Evolutionary conservation across 1,140 invertebrate genomes (phyloP).

Genomic region (Rhyzopertha dominica): DNA sequence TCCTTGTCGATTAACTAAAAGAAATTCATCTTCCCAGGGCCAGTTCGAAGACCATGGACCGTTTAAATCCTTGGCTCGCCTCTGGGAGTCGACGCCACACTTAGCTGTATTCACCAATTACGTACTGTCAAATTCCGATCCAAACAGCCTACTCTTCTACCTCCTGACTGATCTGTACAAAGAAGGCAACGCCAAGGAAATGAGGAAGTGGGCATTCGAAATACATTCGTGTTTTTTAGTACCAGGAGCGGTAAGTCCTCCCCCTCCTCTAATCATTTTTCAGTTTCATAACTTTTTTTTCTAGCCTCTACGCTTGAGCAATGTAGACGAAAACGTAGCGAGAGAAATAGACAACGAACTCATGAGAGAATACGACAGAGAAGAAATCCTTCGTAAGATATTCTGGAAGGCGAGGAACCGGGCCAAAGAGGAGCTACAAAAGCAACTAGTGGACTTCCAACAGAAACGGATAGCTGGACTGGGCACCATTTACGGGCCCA

Average conservation of each 20-base stretch:
- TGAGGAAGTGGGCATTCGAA: slow-evolving; percentile 96
- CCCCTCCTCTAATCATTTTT: too few species aligned
- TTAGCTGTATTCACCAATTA: slow-evolving; percentile 87
- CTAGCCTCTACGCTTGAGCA: slow-evolving; percentile 75
- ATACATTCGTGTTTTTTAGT: slow-evolving; percentile 95
- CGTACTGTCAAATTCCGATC: slow-evolving; percentile 79
- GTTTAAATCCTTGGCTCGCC: slow-evolving; percentile 66
- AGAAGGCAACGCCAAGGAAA: slow-evolving; percentile 78
- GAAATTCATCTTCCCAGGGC: slow-evolving; percentile 44
- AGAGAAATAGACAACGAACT: slow-evolving; percentile 84
- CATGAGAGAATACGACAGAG: slow-evolving; percentile 75
- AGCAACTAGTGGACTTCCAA: slow-evolving; percentile 85
- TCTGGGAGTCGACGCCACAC: slow-evolving; percentile 68
- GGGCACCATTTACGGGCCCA: slow-evolving; percentile 82
- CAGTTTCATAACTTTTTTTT: slow-evolving; percentile 31
- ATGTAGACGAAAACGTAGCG: slow-evolving; percentile 81
- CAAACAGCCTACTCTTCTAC: slow-evolving; percentile 81
- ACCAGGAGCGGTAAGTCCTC: slow-evolving; percentile 67
- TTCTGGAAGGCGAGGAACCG: slow-evolving; percentile 82
- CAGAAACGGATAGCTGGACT: slow-evolving; percentile 85
- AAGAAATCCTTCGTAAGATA: slow-evolving; percentile 80
- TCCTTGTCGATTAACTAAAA: too few species aligned
- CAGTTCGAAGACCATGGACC: slow-evolving; percentile 73
- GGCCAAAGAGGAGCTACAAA: slow-evolving; percentile 80
- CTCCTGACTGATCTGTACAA: slow-evolving; percentile 81